A percentile compares a stretch with the other conserved stretches of the same genome.
These are phyloP conservation scores for Myoxocephalus aenaeus DNA, from an alignment of 2,797 vertebrate genomes.

Conservation along the genomic window DNA sequence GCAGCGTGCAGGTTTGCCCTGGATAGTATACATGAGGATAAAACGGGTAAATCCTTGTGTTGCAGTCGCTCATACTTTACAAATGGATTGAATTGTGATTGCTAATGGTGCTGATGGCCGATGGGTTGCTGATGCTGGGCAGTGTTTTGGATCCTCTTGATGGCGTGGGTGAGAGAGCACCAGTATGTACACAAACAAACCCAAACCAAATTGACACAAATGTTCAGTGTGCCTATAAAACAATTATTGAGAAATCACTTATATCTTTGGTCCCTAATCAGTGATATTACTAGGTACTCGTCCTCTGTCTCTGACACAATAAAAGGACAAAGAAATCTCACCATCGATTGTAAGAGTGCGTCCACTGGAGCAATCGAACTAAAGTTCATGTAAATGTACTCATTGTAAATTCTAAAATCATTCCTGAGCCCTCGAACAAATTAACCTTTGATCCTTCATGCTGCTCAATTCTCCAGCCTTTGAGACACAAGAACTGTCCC, in stretches of 20 bases:
- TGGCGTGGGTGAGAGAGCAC: conserved; percentile 13
- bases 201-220: conserved; percentile 1
- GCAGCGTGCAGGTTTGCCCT: conserved; percentile 23
- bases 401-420: not conserved
- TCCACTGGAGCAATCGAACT: no score
- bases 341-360: not conserved
- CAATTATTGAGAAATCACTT: not conserved
- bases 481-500: not conserved
- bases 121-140: conserved; percentile 24
- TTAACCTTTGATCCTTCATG: not conserved
- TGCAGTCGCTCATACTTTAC: not conserved
- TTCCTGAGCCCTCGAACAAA: not conserved
- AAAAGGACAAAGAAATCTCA: no score
- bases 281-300: not conserved
- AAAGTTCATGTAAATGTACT: no score
- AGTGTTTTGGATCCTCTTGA: conserved; percentile 18
- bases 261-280: not conserved
- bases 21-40: conserved; percentile 19
- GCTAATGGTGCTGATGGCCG: conserved; percentile 29
- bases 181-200: conserved; percentile 12
- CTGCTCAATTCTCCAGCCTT: not conserved
- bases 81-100: conserved; percentile 15
- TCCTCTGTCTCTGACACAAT: no score
- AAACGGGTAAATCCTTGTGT: conserved; percentile 13
- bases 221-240: not conserved